Conservation (phyloP, 2,113 vertebrate species). For the Gymnobelideus leadbeateri region DNA sequence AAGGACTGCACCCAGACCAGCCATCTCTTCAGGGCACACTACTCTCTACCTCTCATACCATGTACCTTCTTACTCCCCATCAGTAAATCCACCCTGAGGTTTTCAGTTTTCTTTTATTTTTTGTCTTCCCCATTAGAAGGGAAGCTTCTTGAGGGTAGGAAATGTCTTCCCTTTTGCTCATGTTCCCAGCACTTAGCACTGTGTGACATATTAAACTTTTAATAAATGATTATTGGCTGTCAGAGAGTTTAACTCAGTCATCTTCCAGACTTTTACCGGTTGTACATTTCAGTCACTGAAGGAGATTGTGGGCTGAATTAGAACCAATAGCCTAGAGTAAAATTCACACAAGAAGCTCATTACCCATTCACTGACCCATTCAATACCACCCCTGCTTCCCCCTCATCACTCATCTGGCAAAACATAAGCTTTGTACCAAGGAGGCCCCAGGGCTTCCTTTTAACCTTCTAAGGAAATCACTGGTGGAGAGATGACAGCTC, state of each 20-base stretch:
- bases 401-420: conserved; percentile 9
- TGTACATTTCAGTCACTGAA: neutral
- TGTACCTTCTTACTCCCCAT: neutral
- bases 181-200: neutral
- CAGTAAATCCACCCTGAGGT: neutral
- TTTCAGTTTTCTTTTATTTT: neutral
- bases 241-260: neutral
- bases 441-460: neutral
- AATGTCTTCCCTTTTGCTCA: neutral
- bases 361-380: neutral
- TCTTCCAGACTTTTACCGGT: neutral
- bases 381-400: neutral
- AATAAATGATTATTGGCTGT: neutral
- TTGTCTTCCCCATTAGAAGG: neutral
- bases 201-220: neutral
- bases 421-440: neutral
- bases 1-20: neutral
- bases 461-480: neutral
- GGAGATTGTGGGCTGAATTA: neutral
- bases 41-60: neutral
- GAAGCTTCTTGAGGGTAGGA: neutral
- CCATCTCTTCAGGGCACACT: neutral
- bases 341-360: neutral
- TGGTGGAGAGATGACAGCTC: conserved; percentile 17
- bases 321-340: neutral